Conservation (phyloP, 2,888 invertebrate genomes). For the Habroteleia sp. region DNA sequence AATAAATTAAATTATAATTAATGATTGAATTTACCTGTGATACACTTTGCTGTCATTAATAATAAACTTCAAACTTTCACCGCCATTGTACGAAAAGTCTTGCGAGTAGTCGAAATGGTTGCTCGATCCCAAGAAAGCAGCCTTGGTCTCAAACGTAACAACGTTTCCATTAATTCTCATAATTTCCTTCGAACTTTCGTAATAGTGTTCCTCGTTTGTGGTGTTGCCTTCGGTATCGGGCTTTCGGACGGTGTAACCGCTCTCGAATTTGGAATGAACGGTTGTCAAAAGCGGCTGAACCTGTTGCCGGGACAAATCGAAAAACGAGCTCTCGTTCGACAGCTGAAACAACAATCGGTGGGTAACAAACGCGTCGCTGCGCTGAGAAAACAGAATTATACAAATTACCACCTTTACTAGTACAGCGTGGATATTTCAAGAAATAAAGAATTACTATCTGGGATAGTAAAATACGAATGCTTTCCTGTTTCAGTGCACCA, state of each 20-base stretch:
- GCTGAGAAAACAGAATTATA: too few species aligned
- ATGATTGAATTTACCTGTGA: constrained; percentile 71
- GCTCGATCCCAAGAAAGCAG: constrained; percentile 36
- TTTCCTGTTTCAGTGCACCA: too few species aligned
- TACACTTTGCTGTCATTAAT: constrained; percentile 68
- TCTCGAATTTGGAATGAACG: constrained; percentile 70
- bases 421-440: too few species aligned
- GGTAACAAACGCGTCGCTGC: neutral
- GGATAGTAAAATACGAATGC: too few species aligned
- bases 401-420: too few species aligned
- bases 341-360: too few species aligned
- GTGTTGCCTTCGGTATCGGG: constrained; percentile 25
- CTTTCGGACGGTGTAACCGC: constrained; percentile 49
- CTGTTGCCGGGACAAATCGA: constrained; percentile 74
- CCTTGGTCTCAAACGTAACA: constrained; percentile 67
- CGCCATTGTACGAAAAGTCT: constrained; percentile 75
- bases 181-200: constrained; percentile 71
- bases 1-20: too few species aligned
- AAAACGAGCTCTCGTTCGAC: constrained; percentile 68
- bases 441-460: too few species aligned
- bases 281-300: constrained; percentile 72
- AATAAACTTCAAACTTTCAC: constrained; percentile 75
- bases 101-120: constrained; percentile 73
- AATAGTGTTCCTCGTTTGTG: constrained; percentile 67
- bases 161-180: constrained; percentile 67